Evolutionary conservation across 2,888 invertebrate genomes (phyloP).

Genomic region (Calameuta pallipes): DNA sequence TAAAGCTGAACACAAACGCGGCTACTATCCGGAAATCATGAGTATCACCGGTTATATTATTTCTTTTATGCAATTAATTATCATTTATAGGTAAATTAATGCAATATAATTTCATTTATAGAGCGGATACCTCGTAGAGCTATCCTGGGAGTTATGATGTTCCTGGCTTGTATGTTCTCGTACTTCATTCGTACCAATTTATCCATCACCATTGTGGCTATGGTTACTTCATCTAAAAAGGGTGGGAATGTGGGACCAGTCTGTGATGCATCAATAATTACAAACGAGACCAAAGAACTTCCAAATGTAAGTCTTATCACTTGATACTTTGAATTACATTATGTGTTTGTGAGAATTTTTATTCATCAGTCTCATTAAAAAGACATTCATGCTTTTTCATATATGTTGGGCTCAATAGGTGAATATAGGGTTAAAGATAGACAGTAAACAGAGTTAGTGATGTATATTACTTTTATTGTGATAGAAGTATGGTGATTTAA

Average conservation of each 20-base stretch:
- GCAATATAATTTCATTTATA: conserved; percentile 34
- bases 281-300: conserved; percentile 16
- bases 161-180: conserved; percentile 79
- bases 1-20: too few species aligned
- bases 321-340: background rate
- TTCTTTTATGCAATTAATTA: background rate
- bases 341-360: background rate
- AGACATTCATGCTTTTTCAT: background rate
- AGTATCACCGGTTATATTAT: background rate
- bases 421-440: background rate
- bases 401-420: background rate
- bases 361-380: background rate
- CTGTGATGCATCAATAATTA: conserved; percentile 25
- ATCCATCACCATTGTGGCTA: conserved; percentile 70
- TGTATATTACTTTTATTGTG: background rate
- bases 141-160: conserved; percentile 76
- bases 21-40: too few species aligned
- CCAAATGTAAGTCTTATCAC: conserved; percentile 41
- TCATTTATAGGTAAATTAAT: background rate
- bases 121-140: conserved; percentile 70
- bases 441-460: background rate
- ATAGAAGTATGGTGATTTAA: background rate
- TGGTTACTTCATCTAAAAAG: conserved; percentile 43
- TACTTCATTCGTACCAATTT: conserved; percentile 84
- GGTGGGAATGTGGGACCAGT: conserved; percentile 24